phyloP scores from a whole-genome alignment of 2,113 vertebrate species.

The Gymnogyps californianus region DNA sequence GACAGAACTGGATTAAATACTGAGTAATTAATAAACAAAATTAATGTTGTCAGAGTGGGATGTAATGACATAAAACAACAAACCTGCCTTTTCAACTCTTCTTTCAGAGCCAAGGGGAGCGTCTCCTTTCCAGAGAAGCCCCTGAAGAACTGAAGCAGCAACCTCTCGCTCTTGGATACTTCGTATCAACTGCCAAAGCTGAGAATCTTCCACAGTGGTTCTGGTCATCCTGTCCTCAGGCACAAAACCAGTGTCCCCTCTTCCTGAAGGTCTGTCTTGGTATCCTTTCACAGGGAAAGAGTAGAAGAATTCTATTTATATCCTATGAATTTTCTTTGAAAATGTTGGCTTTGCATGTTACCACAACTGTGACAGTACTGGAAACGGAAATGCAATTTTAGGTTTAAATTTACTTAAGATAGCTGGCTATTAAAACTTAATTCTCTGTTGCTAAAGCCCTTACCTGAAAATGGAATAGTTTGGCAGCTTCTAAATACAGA shows the following conservation, averaged over 20 bases:
- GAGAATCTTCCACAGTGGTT: slow-evolving; percentile 97
- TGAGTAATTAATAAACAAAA: neutral
- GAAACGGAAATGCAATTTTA: neutral
- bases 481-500: neutral
- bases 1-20: neutral
- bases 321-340: neutral
- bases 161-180: slow-evolving; percentile 94
- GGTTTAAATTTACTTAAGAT: neutral
- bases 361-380: neutral
- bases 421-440: neutral
- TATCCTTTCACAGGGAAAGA: neutral
- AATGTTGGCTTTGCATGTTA: neutral
- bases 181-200: slow-evolving; percentile 95
- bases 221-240: slow-evolving; percentile 96
- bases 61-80: neutral
- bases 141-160: slow-evolving; percentile 97
- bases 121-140: slow-evolving; percentile 91
- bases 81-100: neutral
- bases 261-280: slow-evolving; percentile 89
- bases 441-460: neutral
- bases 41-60: neutral
- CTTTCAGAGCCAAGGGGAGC: slow-evolving; percentile 89
- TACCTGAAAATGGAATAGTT: neutral
- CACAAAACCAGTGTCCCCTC: slow-evolving; percentile 95
- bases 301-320: neutral